Evolutionary conservation across 64 coral and sea anemone genomes (phyloP), one percentile per base, ranked within the genome.

Genomic region (Pocillopora damicornis): DNA sequence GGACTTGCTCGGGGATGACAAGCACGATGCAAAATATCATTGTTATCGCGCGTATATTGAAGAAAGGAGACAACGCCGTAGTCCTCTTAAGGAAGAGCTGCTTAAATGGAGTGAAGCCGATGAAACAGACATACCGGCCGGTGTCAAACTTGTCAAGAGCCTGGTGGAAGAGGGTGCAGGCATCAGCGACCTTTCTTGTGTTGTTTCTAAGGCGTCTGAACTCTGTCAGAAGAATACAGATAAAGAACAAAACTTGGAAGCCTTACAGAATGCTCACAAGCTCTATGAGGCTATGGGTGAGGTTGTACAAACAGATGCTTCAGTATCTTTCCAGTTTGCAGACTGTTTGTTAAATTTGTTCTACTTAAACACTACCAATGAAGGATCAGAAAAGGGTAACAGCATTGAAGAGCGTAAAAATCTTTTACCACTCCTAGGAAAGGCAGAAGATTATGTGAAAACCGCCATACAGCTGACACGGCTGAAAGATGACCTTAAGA

Each of bases 231-330:
- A 57, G 75, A 57, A 45, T 56, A 17, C 15, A 17, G 75, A 77
- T 42, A 3, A 18, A 16, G 35, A 42, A 20, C 35, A 35, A 1
- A 5, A 22, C 30, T 61, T 88, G 20, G 42, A 72, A 17, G 76
- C 63, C 22, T 16, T 71, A 11, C 91, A 77, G 65, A 93, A 93
- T 0, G 91, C 86, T 4, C 42, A 93, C 37, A 66, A 93, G 61
- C 66, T 93, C 18, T 88, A 83, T 75, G 86, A 88, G 76, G 91
- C 86, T 61, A 60, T 93, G 91, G 91, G 91, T n/a, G 5, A 63
- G 2, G 82, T 75, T 23, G 66, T 60, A 26, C 37, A 83, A 1
- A 83, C 91, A 17, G 77, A 87, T 15, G 86, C 69, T 12, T 88
- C 58, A 8, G 37, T 93, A 63, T 66, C 91, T 83, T 93, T 88